Evolutionary conservation across 2,888 invertebrate genomes (phyloP), one percentile per base, ranked within the genome.

Genomic region (Platycheirus rosarum): DNA sequence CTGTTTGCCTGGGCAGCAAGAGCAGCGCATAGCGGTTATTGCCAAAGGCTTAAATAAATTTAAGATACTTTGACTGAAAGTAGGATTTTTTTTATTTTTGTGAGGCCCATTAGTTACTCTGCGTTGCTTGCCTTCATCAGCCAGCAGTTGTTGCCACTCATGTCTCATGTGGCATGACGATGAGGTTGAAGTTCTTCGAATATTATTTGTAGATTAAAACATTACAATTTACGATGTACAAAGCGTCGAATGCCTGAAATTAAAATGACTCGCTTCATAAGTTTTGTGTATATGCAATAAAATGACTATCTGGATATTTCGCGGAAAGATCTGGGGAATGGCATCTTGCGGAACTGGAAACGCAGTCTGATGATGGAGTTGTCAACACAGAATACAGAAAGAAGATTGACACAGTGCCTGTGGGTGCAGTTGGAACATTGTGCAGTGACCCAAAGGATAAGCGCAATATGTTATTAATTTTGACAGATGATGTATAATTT

Each of bases 181-280:
- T 6, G 16, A 40, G 62, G 62, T 63, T 63, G 57, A 69, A 75
- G 53, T 79, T 69, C 57, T 65, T 57, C 63, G 57, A 79, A 75
- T 18, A 40, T 40, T 42, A 37, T 49, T 55, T 69, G 55, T 46
- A 68, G 68, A 79, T 79, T 79, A 65, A 79, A 79, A 79, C 79
- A 79, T 79, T 79, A 79, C 74, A 44, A 53, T 26, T 40, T 4
- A n/a, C 16, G 29, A 29, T 14, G 14, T 8, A 26, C 37, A 11
- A 18, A 18, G 46, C 5, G 11, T 5, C 40, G 26, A 2, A 23
- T 23, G 23, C 2, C 23, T 74, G 23, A 79, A 75, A 79, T 75
- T 75, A 44, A 75, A 75, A 75, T 51, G 79, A 69, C 69, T 74
- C 69, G 79, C 79, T 79, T 75, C 75, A 79, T 74, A 62, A 57